Evolutionary conservation across 1,140 invertebrate species (phyloP), one percentile per base, ranked within the genome.

Genomic region (Pseudachorutes palmiensis): DNA sequence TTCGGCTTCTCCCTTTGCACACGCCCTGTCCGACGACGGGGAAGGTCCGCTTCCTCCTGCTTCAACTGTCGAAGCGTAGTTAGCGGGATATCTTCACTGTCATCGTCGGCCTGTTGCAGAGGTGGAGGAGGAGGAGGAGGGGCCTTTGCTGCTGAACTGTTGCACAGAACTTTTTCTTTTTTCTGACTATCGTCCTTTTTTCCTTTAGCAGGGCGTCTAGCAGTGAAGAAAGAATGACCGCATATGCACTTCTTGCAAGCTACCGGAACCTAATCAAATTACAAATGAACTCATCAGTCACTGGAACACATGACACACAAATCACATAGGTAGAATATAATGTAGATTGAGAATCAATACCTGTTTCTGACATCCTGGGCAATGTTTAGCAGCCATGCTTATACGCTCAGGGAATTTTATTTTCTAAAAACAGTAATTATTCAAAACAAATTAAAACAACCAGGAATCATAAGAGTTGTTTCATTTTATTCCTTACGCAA

Each of bases 231-330:
- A 57, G 85, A 85, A 77, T 89, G 86, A 0, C 88, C 87, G 76
- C 88, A 90, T 26, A 84, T 87, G 77, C 89, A 90, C 5, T 86
- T 83, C 78, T 90, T 90, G 48, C 87, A 88, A 3, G 88, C 88
- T 45, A 90, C 88, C 41, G 88, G 87, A 66, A 89, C 86, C 87
- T 90, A 76, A 36, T 36, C 41, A 22, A 62, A 22, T 36, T 41
- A 31, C 31, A 29, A 30, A 14, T 28, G 14, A 32, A 14, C 28
- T 9, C 59, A 29, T 61, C 30, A 28, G 2, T 30, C 30, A 63
- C 22, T 14, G 51, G 12, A 60, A 32, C 5, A 5, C 3, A 55
- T 5, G 51, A 55, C 12, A 64, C 16, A 22, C 49, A 9, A 2
- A 32, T 26, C 57, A 55, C 36, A 29, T 36, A n/a, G 22, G 2